Evolutionary conservation across 2,888 invertebrate genomes (phyloP).

Genomic region (Napeogenes sylphis): DNA sequence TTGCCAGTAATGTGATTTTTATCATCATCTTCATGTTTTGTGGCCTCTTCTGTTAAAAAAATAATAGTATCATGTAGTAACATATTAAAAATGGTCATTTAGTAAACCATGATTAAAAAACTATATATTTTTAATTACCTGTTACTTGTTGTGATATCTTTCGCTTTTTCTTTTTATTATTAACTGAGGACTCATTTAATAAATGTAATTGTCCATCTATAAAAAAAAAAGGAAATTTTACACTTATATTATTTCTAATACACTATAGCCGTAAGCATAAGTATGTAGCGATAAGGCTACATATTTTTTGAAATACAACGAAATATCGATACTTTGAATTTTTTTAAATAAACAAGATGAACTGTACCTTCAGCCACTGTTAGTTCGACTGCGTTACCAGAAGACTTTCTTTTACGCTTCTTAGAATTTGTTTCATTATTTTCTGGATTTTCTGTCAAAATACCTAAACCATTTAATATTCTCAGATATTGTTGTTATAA

Average conservation of each 20-base stretch:
- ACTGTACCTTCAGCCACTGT: conserved; percentile 27
- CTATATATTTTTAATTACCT: background rate
- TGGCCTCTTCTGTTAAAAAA: conserved; percentile 6
- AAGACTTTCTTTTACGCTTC: conserved; percentile 44
- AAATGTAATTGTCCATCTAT: background rate
- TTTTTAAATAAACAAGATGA: background rate
- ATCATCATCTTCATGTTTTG: background rate
- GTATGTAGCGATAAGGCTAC: too few relatives aligned
- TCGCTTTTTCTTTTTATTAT: conserved; percentile 24
- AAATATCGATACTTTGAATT: too few relatives aligned
- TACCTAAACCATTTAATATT: background rate
- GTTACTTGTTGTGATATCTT: conserved; percentile 15
- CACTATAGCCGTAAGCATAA: too few relatives aligned
- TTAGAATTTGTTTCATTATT: conserved; percentile 31
- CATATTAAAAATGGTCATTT: too few relatives aligned
- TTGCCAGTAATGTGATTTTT: background rate
- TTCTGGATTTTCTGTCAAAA: conserved; percentile 12
- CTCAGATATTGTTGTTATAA: too few relatives aligned
- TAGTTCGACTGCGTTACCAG: conserved; percentile 28
- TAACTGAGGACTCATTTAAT: conserved; percentile 12
- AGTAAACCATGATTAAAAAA: too few relatives aligned
- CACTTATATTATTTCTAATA: too few relatives aligned
- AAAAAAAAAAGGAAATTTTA: background rate
- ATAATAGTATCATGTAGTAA: background rate
- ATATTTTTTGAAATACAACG: too few relatives aligned